Percentiles rank a stretch among this genome's conserved stretches.
Conservation (phyloP, 1,140 invertebrate species). For the Cydia amplana region DNA sequence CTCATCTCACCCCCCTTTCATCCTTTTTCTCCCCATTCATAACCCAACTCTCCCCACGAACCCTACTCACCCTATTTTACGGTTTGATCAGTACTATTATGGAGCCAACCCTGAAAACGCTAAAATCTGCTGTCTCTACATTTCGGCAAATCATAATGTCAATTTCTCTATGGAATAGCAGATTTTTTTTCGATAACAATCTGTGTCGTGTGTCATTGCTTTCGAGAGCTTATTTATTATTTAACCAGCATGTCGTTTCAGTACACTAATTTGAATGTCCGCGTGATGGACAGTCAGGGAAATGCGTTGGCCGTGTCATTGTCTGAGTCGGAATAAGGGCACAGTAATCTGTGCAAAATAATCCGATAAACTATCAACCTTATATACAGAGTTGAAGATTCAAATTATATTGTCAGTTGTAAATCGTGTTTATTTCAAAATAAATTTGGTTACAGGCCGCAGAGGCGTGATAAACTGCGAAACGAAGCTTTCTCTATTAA, state of each 20-base stretch:
- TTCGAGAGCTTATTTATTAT: not conserved
- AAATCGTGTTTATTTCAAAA: not conserved
- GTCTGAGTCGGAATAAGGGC: not conserved
- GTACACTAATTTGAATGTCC: conserved; percentile 10
- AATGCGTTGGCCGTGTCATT: not conserved
- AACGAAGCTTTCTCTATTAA: not conserved
- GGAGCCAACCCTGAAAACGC: no score
- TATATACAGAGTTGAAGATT: not conserved
- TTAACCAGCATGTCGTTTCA: not conserved
- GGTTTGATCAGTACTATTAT: no score
- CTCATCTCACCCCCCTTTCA: no score
- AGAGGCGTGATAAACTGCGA: not conserved
- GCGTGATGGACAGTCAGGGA: conserved; percentile 5
- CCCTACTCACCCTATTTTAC: no score
- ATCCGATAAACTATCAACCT: not conserved
- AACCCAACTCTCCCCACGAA: no score
- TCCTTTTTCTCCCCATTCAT: no score
- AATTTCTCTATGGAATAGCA: no score
- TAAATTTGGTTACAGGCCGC: not conserved
- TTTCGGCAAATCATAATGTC: no score
- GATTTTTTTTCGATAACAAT: no score
- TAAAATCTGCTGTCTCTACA: no score
- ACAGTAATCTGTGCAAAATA: not conserved
- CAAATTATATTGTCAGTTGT: not conserved
- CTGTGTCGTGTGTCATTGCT: not conserved